phyloP scores from a whole-genome alignment of 1,140 invertebrate genomes.

The Ooceraea biroi region DNA sequence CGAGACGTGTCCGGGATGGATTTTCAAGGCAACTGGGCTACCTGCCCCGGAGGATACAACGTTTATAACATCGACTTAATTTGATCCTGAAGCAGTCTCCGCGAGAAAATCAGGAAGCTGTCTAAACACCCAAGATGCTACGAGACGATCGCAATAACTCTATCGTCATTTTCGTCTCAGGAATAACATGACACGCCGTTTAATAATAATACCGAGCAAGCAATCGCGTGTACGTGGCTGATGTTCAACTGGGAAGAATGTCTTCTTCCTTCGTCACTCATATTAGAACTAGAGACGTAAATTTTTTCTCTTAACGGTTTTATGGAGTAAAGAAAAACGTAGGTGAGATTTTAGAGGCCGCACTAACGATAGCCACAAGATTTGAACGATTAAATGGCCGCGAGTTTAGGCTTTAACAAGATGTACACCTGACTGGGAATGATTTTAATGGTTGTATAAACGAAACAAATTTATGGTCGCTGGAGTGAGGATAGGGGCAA shows the following conservation, averaged over 20 bases:
- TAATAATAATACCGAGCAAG: background rate
- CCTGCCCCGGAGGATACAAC: background rate
- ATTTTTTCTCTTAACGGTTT: slow-evolving; percentile 17
- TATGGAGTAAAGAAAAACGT: slow-evolving; percentile 15
- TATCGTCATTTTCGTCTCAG: background rate
- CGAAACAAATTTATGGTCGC: slow-evolving; percentile 76
- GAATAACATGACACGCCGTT: background rate
- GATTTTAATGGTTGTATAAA: slow-evolving; percentile 73
- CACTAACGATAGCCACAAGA: slow-evolving; percentile 38
- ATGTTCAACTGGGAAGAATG: background rate
- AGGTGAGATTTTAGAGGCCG: slow-evolving; percentile 45
- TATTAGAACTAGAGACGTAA: background rate
- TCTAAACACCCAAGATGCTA: background rate
- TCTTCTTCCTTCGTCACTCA: background rate
- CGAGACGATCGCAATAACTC: background rate
- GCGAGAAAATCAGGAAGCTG: background rate
- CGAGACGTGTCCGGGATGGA: slow-evolving; percentile 24
- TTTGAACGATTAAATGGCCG: slow-evolving; percentile 49
- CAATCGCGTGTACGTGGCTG: background rate
- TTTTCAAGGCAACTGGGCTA: slow-evolving; percentile 21
- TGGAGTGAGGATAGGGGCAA: background rate
- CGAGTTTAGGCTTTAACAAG: slow-evolving; percentile 67
- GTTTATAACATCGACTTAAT: background rate
- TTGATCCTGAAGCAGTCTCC: background rate
- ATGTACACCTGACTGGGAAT: slow-evolving; percentile 72